Conservation (phyloP, 2,113 vertebrate species). For the Gymnorhina tibicen region DNA sequence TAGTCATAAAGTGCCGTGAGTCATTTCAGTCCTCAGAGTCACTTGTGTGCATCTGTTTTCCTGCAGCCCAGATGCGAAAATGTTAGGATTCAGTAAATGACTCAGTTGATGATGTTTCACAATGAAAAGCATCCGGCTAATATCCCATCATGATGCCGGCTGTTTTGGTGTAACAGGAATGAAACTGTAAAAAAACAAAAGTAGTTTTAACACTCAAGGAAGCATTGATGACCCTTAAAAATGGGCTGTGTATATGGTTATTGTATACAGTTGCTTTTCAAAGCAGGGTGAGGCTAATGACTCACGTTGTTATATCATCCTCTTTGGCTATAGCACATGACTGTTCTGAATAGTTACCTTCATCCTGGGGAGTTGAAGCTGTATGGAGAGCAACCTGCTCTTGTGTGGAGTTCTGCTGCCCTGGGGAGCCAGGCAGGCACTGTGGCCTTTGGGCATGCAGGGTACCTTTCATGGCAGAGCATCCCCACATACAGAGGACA, state of each 20-base stretch:
- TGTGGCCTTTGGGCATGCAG: fast-evolving
- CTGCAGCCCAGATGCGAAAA: background rate
- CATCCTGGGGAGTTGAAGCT: background rate
- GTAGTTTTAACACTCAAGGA: background rate
- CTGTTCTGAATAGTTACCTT: background rate
- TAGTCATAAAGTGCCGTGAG: background rate
- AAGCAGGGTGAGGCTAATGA: background rate
- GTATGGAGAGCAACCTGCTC: background rate
- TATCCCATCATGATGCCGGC: background rate
- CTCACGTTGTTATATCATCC: background rate
- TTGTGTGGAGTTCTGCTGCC: background rate
- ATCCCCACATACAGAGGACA: background rate
- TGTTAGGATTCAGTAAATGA: background rate
- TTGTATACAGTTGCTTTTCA: background rate
- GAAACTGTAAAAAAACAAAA: background rate
- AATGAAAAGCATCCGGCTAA: background rate
- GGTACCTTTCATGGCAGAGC: fast-evolving
- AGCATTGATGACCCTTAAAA: background rate
- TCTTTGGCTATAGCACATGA: background rate
- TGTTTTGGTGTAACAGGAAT: background rate
- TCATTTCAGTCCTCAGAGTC: background rate
- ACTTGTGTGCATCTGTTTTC: background rate
- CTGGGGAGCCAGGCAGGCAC: background rate
- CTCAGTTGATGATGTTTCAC: background rate
- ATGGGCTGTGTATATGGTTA: background rate